Conservation (phyloP, 2,113 vertebrate species). For the Cinclus cinclus region DNA sequence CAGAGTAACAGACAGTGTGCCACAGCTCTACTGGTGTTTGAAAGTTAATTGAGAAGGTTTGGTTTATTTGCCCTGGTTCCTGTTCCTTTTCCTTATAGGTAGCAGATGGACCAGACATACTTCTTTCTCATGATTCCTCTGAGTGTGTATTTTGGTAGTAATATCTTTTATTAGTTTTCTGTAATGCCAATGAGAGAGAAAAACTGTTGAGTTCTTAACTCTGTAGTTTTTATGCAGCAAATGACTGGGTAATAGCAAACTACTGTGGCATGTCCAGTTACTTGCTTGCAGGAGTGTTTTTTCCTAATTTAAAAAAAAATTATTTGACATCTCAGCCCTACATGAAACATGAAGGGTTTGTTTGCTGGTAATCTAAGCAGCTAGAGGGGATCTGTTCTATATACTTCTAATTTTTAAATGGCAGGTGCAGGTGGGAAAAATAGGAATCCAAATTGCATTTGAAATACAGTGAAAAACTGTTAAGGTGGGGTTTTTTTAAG, state of each 20-base stretch:
- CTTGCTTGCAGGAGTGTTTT: neutral
- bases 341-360: neutral
- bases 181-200: neutral
- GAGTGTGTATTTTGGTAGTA: neutral
- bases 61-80: neutral
- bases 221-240: neutral
- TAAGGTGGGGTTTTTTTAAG: neutral
- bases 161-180: neutral
- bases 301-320: neutral
- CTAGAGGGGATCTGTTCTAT: neutral
- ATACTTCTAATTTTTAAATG: neutral
- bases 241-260: neutral
- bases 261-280: neutral
- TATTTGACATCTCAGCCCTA: neutral
- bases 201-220: neutral
- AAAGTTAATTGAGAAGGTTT: neutral
- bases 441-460: neutral
- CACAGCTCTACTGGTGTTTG: neutral
- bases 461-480: neutral
- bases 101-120: neutral
- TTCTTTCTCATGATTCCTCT: neutral
- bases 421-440: neutral
- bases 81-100: neutral
- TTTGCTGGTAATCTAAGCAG: neutral
- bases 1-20: neutral